A percentile compares a stretch with the other conserved stretches of the same genome.
Evolutionary conservation across 2,113 vertebrate species (phyloP).

Genomic region (Genyomyrus donnyi): DNA sequence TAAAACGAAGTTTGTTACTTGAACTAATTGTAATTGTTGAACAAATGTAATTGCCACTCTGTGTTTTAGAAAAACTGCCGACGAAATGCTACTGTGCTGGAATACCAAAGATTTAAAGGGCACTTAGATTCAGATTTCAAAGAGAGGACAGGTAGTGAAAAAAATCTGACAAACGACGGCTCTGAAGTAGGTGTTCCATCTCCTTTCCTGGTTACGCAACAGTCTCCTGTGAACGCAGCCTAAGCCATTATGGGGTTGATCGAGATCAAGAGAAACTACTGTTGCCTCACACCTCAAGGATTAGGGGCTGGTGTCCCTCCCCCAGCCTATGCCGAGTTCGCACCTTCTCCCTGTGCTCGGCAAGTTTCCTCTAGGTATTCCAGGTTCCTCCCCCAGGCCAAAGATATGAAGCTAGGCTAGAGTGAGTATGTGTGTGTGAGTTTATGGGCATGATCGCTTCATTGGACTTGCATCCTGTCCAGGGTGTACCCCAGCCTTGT

Average conservation of each 20-base stretch:
- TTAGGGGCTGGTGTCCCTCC: background rate
- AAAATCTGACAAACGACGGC: background rate
- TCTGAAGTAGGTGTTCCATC: background rate
- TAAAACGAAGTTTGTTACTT: background rate
- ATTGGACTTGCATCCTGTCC: background rate
- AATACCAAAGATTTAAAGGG: background rate
- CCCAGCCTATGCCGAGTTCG: background rate
- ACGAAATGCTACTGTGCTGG: background rate
- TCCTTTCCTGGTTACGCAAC: background rate
- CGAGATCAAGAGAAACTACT: background rate
- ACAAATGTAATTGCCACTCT: background rate
- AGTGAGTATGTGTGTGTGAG: background rate
- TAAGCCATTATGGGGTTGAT: background rate
- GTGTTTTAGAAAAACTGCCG: background rate
- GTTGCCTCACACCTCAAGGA: background rate
- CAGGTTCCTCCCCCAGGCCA: background rate
- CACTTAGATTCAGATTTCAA: background rate
- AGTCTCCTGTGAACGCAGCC: background rate
- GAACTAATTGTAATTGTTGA: background rate
- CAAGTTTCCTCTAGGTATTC: background rate
- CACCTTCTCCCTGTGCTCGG: background rate
- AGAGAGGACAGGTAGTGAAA: background rate
- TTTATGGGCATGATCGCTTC: background rate
- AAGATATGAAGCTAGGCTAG: background rate
- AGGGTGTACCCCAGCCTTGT: background rate